Base-by-base conservation (phyloP, 2,797 vertebrate species). In the Bryconaethiops microstoma region DNA sequence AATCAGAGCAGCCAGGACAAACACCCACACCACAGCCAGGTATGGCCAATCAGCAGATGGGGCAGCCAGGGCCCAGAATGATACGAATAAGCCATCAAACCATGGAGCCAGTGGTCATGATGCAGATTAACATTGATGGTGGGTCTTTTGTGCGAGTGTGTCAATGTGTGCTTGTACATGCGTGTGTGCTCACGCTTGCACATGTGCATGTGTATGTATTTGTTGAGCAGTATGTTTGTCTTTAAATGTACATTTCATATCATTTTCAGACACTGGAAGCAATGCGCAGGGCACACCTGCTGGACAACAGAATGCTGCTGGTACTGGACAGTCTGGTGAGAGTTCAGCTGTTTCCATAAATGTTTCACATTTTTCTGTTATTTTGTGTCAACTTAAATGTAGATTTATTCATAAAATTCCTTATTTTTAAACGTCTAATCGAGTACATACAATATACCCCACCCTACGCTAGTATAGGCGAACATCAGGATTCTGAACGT, bases 91-190 rank as follows among this genome's bases (percentile, higher is more conserved):
- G 96, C 74, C 96, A 97, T 91, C 96, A 97, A 92, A 95, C 96
- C 0, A 94, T 96, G 87, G 95, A 96, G 78, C 97, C 97, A 2
- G 94, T 97, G 87, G 96, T 97, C 87, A 96, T 98, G 96, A 97
- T 98, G 96, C 96, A 97, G 89, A 97, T 97, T 96, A 97, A 97
- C 91, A 90, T 97, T 82, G 96, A 96, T 83, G 96, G 96, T 96
- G 90, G 91, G 94, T 89, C 83, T 90, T 83, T 70, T 35, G 50
- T 72, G 21, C 64, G 21, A 17, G 5, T 13, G 65, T 10, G 10
- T 68, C 52, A 21, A 6, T 40, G 50, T 57, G 17, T 57, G 52
- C 16, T 57, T 73, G 70, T 7, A 19, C 77, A 45, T 50, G 52
- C 74, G n/a, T 77, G 4, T 85, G 45, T 55, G 45, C 48, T 19